These are phyloP conservation scores for Thalassarche chlororhynchos DNA, from an alignment of 2,113 vertebrate species.

Conservation along the genomic window DNA sequence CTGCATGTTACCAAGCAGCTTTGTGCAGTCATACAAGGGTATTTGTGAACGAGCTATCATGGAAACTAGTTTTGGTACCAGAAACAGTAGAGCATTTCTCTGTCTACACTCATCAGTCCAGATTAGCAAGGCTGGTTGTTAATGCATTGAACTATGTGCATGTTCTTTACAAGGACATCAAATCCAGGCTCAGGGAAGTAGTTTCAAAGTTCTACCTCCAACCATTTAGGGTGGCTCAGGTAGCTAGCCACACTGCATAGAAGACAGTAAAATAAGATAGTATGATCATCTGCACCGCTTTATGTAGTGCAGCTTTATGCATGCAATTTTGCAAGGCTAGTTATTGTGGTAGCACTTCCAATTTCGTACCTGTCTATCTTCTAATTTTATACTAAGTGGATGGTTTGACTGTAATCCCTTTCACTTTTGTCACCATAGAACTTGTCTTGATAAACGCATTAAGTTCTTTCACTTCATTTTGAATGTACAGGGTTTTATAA, in stretches of 20 bases:
- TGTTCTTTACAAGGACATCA: neutral
- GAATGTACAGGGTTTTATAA: neutral
- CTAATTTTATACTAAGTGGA: neutral
- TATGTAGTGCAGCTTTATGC: neutral
- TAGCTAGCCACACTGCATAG: rapidly evolving
- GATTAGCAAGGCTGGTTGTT: neutral
- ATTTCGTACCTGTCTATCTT: neutral
- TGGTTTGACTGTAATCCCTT: neutral
- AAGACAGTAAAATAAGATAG: neutral
- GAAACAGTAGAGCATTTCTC: neutral
- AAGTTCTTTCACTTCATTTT: neutral
- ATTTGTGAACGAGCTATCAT: neutral
- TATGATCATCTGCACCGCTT: neutral
- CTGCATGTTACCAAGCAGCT: neutral
- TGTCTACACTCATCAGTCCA: neutral
- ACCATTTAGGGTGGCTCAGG: neutral
- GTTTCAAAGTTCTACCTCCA: neutral
- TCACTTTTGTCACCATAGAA: neutral
- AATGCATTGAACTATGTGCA: neutral
- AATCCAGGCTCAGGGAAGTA: neutral
- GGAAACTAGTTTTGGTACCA: neutral
- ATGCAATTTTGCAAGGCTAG: neutral
- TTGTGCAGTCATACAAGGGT: neutral
- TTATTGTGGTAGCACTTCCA: neutral
- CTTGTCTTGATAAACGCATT: neutral